Evolutionary conservation across 2,113 vertebrate genomes (phyloP).

Genomic region (Spea bombifrons): DNA sequence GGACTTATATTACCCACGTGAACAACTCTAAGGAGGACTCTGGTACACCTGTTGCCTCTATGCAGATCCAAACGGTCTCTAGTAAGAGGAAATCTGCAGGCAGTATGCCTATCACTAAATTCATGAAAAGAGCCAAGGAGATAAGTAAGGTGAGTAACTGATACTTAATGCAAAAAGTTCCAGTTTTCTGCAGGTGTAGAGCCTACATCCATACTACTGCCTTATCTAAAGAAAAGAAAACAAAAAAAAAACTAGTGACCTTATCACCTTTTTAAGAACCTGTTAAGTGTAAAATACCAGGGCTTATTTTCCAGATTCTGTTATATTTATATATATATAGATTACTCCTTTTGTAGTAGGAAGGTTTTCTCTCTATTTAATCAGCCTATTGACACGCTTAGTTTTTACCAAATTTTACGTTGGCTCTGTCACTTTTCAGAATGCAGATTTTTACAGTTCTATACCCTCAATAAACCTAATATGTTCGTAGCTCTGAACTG

Average conservation of each 20-base stretch:
- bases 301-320: too few species aligned
- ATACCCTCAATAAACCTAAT: too few species aligned
- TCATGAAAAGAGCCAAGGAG: constrained; percentile 82
- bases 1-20: constrained; percentile 81
- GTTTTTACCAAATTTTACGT: too few species aligned
- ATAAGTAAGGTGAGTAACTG: constrained; percentile 67
- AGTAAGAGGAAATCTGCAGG: constrained; percentile 77
- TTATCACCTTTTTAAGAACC: neutral
- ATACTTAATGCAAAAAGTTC: neutral
- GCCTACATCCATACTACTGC: neutral
- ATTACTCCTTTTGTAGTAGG: too few species aligned
- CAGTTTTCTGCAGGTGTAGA: neutral
- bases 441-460: too few species aligned
- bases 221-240: neutral
- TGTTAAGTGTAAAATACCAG: neutral
- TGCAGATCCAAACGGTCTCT: constrained; percentile 58
- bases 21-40: constrained; percentile 74
- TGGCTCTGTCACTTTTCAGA: too few species aligned
- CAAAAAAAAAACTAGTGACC: neutral
- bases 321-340: neutral
- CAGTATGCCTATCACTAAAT: constrained; percentile 91
- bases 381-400: too few species aligned
- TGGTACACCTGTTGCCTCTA: neutral
- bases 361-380: too few species aligned
- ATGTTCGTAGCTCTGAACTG: too few species aligned